Evolutionary conservation across 2,888 invertebrate species (phyloP), one percentile per base, ranked within the genome.

Genomic region (Lymantria monacha): DNA sequence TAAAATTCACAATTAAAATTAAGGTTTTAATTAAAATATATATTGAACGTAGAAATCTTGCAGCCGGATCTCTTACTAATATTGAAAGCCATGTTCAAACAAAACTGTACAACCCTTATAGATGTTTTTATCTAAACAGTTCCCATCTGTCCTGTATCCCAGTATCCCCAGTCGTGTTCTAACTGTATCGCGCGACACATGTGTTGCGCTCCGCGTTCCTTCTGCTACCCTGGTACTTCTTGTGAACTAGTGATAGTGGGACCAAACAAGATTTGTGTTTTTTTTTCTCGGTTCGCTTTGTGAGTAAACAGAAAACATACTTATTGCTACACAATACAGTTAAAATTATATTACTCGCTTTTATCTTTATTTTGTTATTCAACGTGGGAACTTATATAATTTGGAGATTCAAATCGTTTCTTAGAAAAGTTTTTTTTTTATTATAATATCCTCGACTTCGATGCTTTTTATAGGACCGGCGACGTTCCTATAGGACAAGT

Each of bases 181-280:
- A 63, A 61, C 66, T 53, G 61, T 59, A 51, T 33, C 48, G 61
- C 58, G 55, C 49, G 52, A 51, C 63, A 66, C 72, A 66, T 68
- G 70, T 72, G 61, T 37, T 55, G 61, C 61, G 67, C 69, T 60
- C 71, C 61, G 66, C 59, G 58, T 15, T 51, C 52, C 44, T 56
- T 61, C 60, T 77, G 74, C 31, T 49, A 40, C 49, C 77, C 79
- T 79, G 52, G 76, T 80, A 77, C 70, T 60, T 65, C 52, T 61
- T 61, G 64, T 68, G 63, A 66, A 63, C 59, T 63, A 62, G 66
- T 71, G 68, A 38, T n/a, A 51, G 55, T 56, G 60, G 53, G 30
- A 12, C 44, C 15, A 42, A 13, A 48, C 33, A 45, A 53, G 52
- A 69, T 66, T 55, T 56, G 57, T 60, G 51, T 49, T 56, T 55